Evolutionary conservation across 2,888 invertebrate genomes (phyloP).

Genomic region (Drosophila demipolita): DNA sequence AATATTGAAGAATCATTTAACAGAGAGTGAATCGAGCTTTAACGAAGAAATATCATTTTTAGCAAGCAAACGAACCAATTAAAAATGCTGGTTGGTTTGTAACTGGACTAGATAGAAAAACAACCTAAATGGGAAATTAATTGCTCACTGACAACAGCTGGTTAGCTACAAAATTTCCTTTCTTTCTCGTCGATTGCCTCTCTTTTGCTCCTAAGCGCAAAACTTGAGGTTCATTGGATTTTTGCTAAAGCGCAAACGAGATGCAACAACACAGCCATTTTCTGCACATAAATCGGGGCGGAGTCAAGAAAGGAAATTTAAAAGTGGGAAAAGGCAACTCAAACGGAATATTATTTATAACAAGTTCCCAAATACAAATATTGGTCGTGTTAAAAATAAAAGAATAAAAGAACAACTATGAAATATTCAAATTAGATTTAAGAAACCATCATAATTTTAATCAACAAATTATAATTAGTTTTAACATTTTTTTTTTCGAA

Average conservation of each 20-base stretch:
- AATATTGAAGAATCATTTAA: neutral
- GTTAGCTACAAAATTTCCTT: neutral
- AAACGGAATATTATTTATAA: neutral
- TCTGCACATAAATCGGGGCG: constrained; percentile 59
- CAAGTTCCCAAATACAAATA: rapidly evolving
- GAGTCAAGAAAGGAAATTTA: constrained; percentile 29
- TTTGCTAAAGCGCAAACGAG: constrained; percentile 27
- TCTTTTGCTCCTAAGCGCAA: constrained; percentile 26
- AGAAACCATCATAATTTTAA: neutral
- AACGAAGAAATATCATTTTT: constrained; percentile 23
- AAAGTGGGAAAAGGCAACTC: constrained; percentile 9
- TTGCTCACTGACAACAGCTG: constrained; percentile 36
- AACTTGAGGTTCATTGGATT: neutral
- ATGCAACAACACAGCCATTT: constrained; percentile 44
- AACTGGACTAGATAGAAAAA: neutral
- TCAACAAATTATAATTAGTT: neutral
- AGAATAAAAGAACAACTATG: neutral
- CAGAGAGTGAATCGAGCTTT: constrained; percentile 6
- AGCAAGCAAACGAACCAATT: neutral
- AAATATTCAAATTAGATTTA: rapidly evolving
- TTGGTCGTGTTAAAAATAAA: neutral
- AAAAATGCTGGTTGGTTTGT: neutral
- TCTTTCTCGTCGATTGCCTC: neutral
- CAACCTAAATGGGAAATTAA: neutral
- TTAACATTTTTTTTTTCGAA: neutral